These are phyloP conservation scores for Psylliodes chrysocephalus DNA, from an alignment of 2,888 invertebrate genomes.

Conservation along the genomic window DNA sequence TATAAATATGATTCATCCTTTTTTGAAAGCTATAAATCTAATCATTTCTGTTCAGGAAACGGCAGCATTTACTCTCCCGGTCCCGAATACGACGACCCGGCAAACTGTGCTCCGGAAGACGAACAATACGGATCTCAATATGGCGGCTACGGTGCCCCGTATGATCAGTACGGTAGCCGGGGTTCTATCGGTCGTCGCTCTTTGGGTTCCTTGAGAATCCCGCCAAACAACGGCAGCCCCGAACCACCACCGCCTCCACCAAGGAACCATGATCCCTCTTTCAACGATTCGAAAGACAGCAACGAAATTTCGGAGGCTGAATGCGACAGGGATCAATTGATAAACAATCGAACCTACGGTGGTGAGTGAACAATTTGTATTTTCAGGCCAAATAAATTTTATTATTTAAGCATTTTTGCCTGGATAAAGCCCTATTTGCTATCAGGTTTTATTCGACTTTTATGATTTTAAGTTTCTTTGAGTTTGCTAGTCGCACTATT, in stretches of 20 bases:
- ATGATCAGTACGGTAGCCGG: constrained; percentile 89
- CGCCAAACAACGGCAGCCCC: constrained; percentile 70
- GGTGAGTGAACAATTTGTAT: too few species aligned
- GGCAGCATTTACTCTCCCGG: constrained; percentile 85
- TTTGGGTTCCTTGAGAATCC: constrained; percentile 68
- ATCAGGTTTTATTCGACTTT: too few species aligned
- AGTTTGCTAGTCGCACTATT: too few species aligned
- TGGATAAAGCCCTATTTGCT: too few species aligned
- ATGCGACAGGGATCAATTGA: constrained; percentile 84
- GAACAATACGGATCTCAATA: constrained; percentile 92
- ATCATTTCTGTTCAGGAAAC: constrained; percentile 72
- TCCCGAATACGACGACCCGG: constrained; percentile 93
- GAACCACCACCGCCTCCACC: constrained; percentile 79
- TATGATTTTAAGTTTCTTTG: too few species aligned
- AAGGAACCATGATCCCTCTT: constrained; percentile 84
- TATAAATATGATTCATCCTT: too few species aligned
- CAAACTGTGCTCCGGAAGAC: constrained; percentile 91
- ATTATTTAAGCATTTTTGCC: too few species aligned
- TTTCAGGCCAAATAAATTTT: too few species aligned
- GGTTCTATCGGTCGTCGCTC: constrained; percentile 76
- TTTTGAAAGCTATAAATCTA: too few species aligned
- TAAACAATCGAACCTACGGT: constrained; percentile 84
- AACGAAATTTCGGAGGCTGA: constrained; percentile 95
- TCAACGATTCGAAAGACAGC: constrained; percentile 94
- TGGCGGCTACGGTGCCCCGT: constrained; percentile 81